A percentile compares a stretch with the other conserved stretches of the same genome.
phyloP scores from a whole-genome alignment of 2,113 vertebrate genomes.

The Nyctereutes procyonoides region DNA sequence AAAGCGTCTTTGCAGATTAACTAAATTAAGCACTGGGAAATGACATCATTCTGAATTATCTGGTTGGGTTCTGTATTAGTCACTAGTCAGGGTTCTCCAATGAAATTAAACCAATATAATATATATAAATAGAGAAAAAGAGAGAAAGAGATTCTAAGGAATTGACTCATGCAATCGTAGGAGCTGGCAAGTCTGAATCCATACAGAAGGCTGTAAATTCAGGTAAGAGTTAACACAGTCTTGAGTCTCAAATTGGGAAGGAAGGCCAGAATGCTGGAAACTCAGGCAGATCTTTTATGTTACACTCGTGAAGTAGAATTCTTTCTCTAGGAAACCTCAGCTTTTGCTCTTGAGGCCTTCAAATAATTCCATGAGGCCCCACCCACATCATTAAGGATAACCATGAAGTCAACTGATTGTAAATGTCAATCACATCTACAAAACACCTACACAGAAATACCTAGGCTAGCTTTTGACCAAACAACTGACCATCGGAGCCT shows the following conservation, averaged over 20 bases:
- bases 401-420: not conserved
- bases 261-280: not conserved
- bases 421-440: not conserved
- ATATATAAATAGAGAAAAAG: not conserved
- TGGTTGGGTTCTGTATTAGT: not conserved
- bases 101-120: not conserved
- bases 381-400: not conserved
- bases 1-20: slow-evolving; percentile 39
- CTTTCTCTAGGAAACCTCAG: not conserved
- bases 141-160: not conserved
- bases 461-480: not conserved
- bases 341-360: not conserved
- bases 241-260: not conserved
- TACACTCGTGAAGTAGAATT: not conserved
- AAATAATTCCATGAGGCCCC: not conserved
- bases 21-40: slow-evolving; percentile 29
- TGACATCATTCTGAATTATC: slow-evolving; percentile 21
- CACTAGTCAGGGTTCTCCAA: slow-evolving; percentile 27
- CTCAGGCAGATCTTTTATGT: not conserved
- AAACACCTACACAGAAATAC: not conserved
- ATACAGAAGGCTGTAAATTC: not conserved
- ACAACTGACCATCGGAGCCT: not conserved
- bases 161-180: not conserved
- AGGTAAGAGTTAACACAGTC: not conserved
- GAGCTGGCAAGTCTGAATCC: not conserved